These are phyloP conservation scores for Enteromius mattozi DNA, from an alignment of 2,797 vertebrate species.

Conservation along the genomic window DNA sequence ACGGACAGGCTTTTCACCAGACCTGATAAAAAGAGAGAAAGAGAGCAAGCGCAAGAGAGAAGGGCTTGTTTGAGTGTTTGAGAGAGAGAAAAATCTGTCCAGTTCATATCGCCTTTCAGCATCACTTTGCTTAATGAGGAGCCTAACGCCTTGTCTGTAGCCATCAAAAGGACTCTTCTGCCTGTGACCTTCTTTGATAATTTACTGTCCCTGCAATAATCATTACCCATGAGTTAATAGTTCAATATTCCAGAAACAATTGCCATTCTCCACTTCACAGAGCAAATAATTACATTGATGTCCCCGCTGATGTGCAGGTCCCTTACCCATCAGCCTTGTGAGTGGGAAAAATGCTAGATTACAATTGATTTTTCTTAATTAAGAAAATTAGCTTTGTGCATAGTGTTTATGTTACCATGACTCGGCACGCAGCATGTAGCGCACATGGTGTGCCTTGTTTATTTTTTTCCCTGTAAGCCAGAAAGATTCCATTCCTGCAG, in stretches of 20 bases:
- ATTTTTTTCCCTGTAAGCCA: neutral
- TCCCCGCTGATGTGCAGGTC: slow-evolving; percentile 55
- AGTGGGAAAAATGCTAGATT: slow-evolving; percentile 54
- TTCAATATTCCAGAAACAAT: slow-evolving; percentile 65
- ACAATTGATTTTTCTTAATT: slow-evolving; percentile 52
- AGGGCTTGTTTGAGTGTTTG: slow-evolving; percentile 9
- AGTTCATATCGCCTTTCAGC: slow-evolving; percentile 31
- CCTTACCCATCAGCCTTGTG: slow-evolving; percentile 45
- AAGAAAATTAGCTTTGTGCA: slow-evolving; percentile 57
- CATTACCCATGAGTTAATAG: slow-evolving; percentile 60
- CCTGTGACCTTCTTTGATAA: slow-evolving; percentile 44
- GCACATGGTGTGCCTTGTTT: neutral
- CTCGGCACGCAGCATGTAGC: slow-evolving; percentile 1
- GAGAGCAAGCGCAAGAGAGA: neutral
- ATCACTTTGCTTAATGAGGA: slow-evolving; percentile 52
- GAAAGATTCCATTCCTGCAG: slow-evolving; percentile 67
- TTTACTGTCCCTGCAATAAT: slow-evolving; percentile 59
- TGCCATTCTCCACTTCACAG: slow-evolving; percentile 64
- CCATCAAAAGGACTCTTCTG: slow-evolving; percentile 49
- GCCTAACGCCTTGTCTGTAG: slow-evolving; percentile 36
- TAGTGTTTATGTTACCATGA: slow-evolving; percentile 36
- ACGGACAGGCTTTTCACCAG: slow-evolving; percentile 21
- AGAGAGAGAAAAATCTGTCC: slow-evolving; percentile 28
- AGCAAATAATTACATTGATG: slow-evolving; percentile 64
- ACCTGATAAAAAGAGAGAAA: neutral